Evolutionary conservation across 2,113 vertebrate genomes (phyloP).

Genomic region (Hippopotamus amphibius): DNA sequence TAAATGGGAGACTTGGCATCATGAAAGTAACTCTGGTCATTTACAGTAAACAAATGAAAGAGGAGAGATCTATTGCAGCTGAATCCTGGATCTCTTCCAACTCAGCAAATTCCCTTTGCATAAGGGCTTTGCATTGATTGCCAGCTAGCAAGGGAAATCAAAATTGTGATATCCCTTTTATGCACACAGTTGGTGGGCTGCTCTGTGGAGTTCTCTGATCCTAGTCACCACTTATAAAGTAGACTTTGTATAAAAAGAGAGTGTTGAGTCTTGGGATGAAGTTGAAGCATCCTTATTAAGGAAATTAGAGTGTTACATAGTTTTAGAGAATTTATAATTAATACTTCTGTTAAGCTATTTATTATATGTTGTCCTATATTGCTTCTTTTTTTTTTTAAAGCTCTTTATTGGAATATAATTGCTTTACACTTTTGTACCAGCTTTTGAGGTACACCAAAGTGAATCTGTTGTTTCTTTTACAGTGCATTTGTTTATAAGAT

Average conservation of each 20-base stretch:
- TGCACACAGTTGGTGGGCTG: not conserved
- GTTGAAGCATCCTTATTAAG: conserved; percentile 35
- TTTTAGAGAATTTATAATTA: conserved; percentile 42
- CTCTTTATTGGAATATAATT: no score
- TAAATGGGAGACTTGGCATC: not conserved
- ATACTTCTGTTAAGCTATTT: conserved; percentile 15
- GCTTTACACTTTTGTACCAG: not conserved
- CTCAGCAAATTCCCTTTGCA: not conserved
- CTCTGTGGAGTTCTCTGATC: not conserved
- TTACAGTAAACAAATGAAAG: not conserved
- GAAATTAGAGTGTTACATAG: conserved; percentile 33
- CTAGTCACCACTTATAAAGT: not conserved
- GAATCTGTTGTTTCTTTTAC: not conserved
- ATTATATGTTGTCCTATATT: not conserved
- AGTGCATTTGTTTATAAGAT: not conserved
- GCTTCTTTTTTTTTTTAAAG: not conserved
- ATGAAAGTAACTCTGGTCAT: not conserved
- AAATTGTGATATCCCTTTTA: not conserved
- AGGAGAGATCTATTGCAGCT: not conserved
- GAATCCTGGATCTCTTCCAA: fast-evolving
- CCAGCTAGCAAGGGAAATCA: not conserved
- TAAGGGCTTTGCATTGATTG: not conserved
- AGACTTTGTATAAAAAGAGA: conserved; percentile 3
- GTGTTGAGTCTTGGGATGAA: not conserved
- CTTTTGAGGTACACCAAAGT: no score